Base-by-base conservation (phyloP, 2,113 vertebrate species). In the Parotia lawesii region DNA sequence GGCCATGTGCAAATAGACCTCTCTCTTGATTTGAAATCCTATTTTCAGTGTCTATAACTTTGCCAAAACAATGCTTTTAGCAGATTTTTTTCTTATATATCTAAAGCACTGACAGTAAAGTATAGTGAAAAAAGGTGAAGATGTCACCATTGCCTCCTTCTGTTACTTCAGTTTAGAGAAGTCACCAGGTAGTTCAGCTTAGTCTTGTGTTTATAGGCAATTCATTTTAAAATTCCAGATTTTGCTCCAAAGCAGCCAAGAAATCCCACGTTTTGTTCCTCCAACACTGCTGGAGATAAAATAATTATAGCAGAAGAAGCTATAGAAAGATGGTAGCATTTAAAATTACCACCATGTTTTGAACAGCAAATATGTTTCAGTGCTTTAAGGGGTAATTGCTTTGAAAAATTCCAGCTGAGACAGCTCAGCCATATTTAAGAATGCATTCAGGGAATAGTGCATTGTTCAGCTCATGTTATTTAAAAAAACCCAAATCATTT, bases 401-500 rank as follows among this genome's bases (percentile, higher is more conserved):
- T 85, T 87, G 77, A 94, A 91, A 91, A 87, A 87, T 37, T 83
- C 64, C 87, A 93, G 64, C 74, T 91, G 74, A 80, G 82, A 74
- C 29, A 64, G n/a, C 69, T 89, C 75, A 90, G 54, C 45, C 47
- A 37, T 66, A 89, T 76, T 91, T 76, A 61, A 85, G 44, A 87
- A 53, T 28, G 40, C 40, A 37, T 73, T 90, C 58, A 51, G 38
- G 47, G 40, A 95, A 71, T 48, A 67, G 29, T 44, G 45, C 4
- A 0, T 74, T 89, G 22, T 78, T 90, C 45, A 35, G 16, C 23
- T 88, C 22, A 3, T 23, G 22, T 44, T 93, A 71, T 48, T 85
- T 40, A 3, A 84, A 90, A 70, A 66, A 5, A 0, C 0, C 0
- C 4, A n/a, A 90, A 44, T 53, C 33, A 75, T 42, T 91, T 75